phyloP scores from a whole-genome alignment of 2,888 invertebrate species.

The Busseola fusca region DNA sequence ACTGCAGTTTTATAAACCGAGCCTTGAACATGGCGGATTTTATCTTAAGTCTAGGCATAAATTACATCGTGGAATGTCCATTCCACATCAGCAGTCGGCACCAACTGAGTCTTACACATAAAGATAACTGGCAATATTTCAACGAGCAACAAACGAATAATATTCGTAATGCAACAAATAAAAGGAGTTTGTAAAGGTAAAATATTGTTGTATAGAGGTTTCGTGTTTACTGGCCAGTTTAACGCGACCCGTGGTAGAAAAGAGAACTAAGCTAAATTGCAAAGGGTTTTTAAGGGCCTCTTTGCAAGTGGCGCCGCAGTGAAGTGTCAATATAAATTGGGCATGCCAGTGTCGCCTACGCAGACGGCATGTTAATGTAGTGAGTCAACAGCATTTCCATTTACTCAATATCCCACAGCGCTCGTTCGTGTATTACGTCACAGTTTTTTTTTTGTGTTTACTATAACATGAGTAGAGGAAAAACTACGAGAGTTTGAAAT shows the following conservation, averaged over 20 bases:
- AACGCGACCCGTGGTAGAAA: conserved; percentile 6
- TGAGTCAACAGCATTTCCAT: conserved; percentile 68
- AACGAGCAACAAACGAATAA: conserved; percentile 24
- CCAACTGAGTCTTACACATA: conserved; percentile 14
- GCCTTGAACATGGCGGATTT: background rate
- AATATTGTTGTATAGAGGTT: conserved; percentile 33
- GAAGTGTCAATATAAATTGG: conserved; percentile 23
- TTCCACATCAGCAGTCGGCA: conserved; percentile 1
- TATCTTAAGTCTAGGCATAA: conserved; percentile 11
- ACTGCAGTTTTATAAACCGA: background rate
- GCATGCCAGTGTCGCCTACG: conserved; percentile 49
- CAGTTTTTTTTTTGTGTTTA: conserved; percentile 29
- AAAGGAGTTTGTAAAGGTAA: conserved; percentile 28
- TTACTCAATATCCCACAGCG: conserved; percentile 40
- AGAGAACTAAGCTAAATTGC: background rate
- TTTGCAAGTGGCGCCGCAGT: conserved; percentile 15
- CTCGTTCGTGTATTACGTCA: conserved; percentile 45
- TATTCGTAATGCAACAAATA: conserved; percentile 48
- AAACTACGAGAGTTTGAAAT: conserved; percentile 14
- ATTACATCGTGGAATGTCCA: conserved; percentile 14
- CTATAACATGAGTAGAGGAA: conserved; percentile 21
- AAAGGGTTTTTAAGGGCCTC: background rate
- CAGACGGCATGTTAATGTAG: conserved; percentile 52
- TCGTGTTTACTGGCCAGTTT: background rate
- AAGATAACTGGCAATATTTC: conserved; percentile 26